A percentile compares a stretch with the other conserved stretches of the same genome.
phyloP scores from a whole-genome alignment of 2,888 invertebrate genomes.

The Lithophane leautieri region DNA sequence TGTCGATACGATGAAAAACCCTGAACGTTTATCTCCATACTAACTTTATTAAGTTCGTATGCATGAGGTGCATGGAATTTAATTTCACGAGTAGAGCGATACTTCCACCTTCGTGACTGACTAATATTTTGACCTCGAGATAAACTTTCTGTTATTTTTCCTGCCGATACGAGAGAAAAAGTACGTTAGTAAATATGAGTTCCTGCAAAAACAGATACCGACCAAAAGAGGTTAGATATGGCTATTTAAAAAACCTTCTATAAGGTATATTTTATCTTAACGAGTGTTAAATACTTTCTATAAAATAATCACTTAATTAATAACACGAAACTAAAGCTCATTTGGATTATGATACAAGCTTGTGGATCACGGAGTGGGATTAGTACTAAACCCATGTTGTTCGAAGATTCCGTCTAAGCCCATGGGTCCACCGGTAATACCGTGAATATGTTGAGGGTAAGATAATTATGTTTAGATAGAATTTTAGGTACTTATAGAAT shows the following conservation, averaged over 20 bases:
- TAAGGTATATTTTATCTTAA: background rate
- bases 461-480: background rate
- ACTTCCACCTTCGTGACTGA: background rate
- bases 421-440: background rate
- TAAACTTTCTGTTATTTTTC: background rate
- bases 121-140: background rate
- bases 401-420: background rate
- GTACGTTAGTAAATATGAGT: background rate
- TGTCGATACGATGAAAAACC: conserved; percentile 13
- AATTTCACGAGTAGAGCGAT: background rate
- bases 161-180: background rate
- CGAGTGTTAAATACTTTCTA: background rate
- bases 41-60: background rate
- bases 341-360: background rate
- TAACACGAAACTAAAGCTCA: background rate
- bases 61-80: background rate
- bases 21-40: background rate
- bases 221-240: background rate
- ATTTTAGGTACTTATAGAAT: background rate
- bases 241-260: background rate
- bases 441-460: background rate
- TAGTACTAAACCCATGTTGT: conserved; percentile 10
- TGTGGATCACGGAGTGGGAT: background rate
- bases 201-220: background rate
- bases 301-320: background rate